phyloP scores from a whole-genome alignment of 2,888 invertebrate genomes.

The Lomographa bimaculata region DNA sequence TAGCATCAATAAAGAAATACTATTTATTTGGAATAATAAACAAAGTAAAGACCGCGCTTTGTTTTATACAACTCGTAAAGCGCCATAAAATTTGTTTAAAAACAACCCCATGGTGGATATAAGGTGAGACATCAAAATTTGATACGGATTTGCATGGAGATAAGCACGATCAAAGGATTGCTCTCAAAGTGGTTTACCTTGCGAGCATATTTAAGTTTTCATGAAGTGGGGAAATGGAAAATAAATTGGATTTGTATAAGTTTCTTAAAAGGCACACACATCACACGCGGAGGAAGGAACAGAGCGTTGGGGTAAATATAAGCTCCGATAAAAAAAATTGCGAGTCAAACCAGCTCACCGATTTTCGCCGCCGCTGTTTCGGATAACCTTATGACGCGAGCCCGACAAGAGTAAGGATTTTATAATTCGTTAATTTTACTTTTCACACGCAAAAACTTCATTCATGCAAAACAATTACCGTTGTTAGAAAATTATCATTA shows the following conservation, averaged over 20 bases:
- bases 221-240: conserved; percentile 82
- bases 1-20: too few relatives aligned
- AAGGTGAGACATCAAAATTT: conserved; percentile 63
- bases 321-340: not conserved
- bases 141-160: conserved; percentile 76
- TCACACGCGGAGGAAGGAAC: conserved; percentile 3
- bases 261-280: conserved; percentile 68
- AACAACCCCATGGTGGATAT: conserved; percentile 35
- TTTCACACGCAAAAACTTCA: too few relatives aligned
- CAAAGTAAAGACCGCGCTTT: too few relatives aligned
- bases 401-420: too few relatives aligned
- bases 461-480: too few relatives aligned
- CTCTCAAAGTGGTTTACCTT: conserved; percentile 80
- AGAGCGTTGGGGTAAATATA: not conserved
- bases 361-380: too few relatives aligned
- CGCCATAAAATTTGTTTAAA: conserved; percentile 16
- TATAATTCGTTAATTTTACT: too few relatives aligned
- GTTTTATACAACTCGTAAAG: conserved; percentile 2
- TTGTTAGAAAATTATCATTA: too few relatives aligned
- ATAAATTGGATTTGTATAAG: conserved; percentile 81
- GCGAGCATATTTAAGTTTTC: conserved; percentile 82
- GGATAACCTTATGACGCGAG: too few relatives aligned
- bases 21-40: too few relatives aligned
- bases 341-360: too few relatives aligned
- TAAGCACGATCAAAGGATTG: conserved; percentile 80